phyloP scores from a whole-genome alignment of 2,888 invertebrate species.

The Siphonodentalium dalli region DNA sequence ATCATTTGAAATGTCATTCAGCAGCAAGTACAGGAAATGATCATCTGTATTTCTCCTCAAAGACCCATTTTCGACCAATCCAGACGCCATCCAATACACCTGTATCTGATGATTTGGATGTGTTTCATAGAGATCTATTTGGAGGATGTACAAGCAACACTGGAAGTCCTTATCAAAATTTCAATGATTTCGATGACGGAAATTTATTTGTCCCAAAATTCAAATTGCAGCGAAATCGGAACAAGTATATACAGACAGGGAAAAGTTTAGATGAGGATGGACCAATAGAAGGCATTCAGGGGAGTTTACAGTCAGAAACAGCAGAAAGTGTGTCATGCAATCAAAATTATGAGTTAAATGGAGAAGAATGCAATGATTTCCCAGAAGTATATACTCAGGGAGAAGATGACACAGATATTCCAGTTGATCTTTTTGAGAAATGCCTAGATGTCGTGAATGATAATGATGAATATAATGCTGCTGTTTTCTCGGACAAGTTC shows the following conservation, averaged over 20 bases:
- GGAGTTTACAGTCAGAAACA: too few species aligned
- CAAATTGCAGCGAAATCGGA: constrained; percentile 68
- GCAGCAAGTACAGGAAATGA: constrained; percentile 67
- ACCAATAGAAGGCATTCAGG: too few species aligned
- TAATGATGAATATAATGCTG: too few species aligned
- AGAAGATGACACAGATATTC: too few species aligned
- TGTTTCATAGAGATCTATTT: constrained; percentile 43
- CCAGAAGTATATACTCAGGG: too few species aligned
- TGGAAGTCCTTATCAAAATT: constrained; percentile 41
- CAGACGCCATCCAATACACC: constrained; percentile 57
- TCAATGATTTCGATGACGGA: constrained; percentile 30
- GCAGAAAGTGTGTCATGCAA: too few species aligned
- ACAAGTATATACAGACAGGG: constrained; percentile 71
- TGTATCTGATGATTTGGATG: constrained; percentile 10
- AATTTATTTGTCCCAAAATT: constrained; percentile 74
- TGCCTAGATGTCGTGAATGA: too few species aligned
- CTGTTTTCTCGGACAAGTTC: too few species aligned
- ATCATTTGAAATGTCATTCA: constrained; percentile 22
- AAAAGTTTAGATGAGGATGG: too few species aligned
- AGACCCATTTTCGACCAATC: constrained; percentile 86
- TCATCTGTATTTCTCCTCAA: constrained; percentile 78
- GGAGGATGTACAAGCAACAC: constrained; percentile 36
- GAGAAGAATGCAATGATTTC: too few species aligned
- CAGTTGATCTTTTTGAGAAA: too few species aligned
- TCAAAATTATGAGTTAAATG: too few species aligned